Evolutionary conservation across 1,140 invertebrate species (phyloP).

Genomic region (Xylocopa sonorina): DNA sequence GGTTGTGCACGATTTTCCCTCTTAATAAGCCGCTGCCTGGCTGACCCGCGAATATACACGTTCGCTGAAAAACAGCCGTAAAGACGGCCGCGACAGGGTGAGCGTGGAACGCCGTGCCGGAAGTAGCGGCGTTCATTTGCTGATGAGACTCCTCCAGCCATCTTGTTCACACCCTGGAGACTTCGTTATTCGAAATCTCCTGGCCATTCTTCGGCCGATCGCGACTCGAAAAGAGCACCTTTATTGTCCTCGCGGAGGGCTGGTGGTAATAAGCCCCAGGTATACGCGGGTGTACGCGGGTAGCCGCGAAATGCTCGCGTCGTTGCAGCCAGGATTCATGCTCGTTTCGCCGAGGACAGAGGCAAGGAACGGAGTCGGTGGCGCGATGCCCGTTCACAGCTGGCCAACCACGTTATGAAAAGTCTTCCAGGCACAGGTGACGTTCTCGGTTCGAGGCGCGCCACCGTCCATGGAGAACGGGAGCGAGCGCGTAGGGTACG

Average conservation of each 20-base stretch:
- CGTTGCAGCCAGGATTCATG: slow-evolving; percentile 30
- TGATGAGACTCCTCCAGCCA: slow-evolving; percentile 1
- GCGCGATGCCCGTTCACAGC: slow-evolving; percentile 65
- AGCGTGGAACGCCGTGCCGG: not conserved
- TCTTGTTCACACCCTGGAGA: slow-evolving; percentile 40
- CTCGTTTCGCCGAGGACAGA: slow-evolving; percentile 36
- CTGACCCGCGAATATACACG: not conserved
- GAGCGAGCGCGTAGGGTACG: slow-evolving; percentile 17
- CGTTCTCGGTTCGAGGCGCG: slow-evolving; percentile 18
- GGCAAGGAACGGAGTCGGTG: not conserved
- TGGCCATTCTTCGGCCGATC: not conserved
- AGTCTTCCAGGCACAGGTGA: slow-evolving; percentile 64
- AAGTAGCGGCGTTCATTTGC: slow-evolving; percentile 26
- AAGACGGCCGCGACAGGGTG: not conserved
- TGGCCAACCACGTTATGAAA: slow-evolving; percentile 69
- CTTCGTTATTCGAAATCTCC: slow-evolving; percentile 33
- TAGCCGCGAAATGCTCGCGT: not conserved
- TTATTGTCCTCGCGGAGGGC: slow-evolving; percentile 10
- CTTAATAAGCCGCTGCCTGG: slow-evolving; percentile 32
- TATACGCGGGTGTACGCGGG: not conserved
- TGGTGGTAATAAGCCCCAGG: slow-evolving; percentile 43
- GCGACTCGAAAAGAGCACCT: not conserved
- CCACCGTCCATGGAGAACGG: slow-evolving; percentile 5
- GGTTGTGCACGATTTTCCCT: slow-evolving; percentile 10
- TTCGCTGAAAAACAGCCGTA: no score